Percentiles rank a stretch among this genome's conserved stretches.
Conservation (phyloP, 2,888 invertebrate genomes). For the Drosophila conformis region DNA sequence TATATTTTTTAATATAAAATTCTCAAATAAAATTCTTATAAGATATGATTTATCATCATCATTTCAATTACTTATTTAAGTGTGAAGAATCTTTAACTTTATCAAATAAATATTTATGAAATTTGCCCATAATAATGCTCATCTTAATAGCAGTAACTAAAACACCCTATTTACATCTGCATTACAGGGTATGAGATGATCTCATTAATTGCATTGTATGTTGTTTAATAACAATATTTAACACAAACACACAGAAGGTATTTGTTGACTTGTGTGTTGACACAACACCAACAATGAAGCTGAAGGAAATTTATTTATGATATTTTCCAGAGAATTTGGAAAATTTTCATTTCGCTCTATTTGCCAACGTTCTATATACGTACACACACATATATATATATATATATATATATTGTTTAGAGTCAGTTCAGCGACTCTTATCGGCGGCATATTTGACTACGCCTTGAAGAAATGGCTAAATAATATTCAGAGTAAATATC, state of each 20-base stretch:
- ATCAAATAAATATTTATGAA: background rate
- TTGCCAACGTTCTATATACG: background rate
- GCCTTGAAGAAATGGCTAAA: constrained; percentile 42
- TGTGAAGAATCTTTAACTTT: background rate
- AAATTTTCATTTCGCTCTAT: constrained; percentile 33
- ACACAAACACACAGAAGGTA: constrained; percentile 13
- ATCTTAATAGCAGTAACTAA: background rate
- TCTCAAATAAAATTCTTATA: background rate
- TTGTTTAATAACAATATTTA: constrained; percentile 22
- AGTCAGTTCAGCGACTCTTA: constrained; percentile 39
- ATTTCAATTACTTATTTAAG: background rate
- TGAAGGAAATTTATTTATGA: constrained; percentile 44
- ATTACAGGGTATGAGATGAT: constrained; percentile 28
- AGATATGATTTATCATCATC: background rate
- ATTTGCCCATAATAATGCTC: background rate
- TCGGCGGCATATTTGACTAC: constrained; percentile 65
- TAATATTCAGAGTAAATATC: constrained; percentile 58
- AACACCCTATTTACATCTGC: background rate
- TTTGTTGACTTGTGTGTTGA: constrained; percentile 36
- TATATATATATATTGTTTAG: constrained; percentile 17
- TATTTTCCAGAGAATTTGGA: constrained; percentile 36
- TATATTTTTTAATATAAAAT: background rate
- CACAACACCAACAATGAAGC: constrained; percentile 19
- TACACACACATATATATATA: background rate
- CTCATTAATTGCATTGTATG: constrained; percentile 11